Base-by-base conservation (phyloP, 2,113 vertebrate species). In the Spea bombifrons region DNA sequence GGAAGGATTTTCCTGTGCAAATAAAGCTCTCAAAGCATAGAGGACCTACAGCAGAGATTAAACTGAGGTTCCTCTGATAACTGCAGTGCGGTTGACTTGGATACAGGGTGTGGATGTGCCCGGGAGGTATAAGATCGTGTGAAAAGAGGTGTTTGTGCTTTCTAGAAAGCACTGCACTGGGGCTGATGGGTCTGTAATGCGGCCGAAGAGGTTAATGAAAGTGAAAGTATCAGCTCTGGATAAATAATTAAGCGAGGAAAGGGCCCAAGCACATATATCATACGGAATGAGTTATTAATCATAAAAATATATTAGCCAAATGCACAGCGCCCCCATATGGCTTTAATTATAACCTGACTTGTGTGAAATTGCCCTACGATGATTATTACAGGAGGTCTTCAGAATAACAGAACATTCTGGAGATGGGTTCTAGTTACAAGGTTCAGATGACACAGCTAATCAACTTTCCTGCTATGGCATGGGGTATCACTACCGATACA, bases 1-100 rank as follows among this genome's bases (percentile, higher is more conserved):
- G 72, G 71, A 13, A 16, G 81, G 81, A 82, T 83, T 89, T 87
- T 85, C 88, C 83, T 81, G 81, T 78, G 84, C 79, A 84, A 87
- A 88, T 81, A 84, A 85, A 87, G 85, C 77, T 75, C 82, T 86
- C 71, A 10, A 71, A 84, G 83, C 82, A 83, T 48, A 64, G 75
- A 8, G 43, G 65, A 81, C 81, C 80, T 47, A 12, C 78, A 3
- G 50, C 73, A 67, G 77, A 80, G 71, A 80, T 67, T 48, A 47
- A 70, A 49, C n/a, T 66, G 46, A 17, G 47, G 13, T 48, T 13
- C 47, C 53, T 81, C 43, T 79, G 66, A 63, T 72, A 5, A 63
- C 70, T 81, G 71, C 45, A 30, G 59, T 64, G 63, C 64, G 43
- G 68, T 15, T 73, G 69, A 73, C 61, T 50, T 73, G 64, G 77